These are phyloP conservation scores for Halictus rubicundus DNA, from an alignment of 1,140 invertebrate species.

Conservation along the genomic window DNA sequence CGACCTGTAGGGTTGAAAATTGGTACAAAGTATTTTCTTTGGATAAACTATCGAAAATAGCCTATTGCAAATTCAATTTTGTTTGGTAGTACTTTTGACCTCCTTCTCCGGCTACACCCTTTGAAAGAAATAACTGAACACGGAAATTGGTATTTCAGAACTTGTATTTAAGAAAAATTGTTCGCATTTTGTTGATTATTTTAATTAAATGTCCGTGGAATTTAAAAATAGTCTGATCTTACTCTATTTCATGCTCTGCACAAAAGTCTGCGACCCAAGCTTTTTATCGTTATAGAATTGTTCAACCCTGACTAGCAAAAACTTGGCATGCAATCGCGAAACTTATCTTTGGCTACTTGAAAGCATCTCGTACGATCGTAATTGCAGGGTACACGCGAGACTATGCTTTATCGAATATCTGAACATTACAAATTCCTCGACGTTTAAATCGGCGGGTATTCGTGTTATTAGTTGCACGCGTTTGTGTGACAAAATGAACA, in stretches of 20 bases:
- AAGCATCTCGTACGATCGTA: conserved; percentile 32
- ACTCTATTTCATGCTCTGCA: too few species aligned
- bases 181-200: not conserved
- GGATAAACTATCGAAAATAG: too few species aligned
- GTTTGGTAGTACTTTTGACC: too few species aligned
- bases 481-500: conserved; percentile 17
- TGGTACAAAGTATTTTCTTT: too few species aligned
- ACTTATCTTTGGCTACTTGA: conserved; percentile 34
- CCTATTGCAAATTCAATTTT: too few species aligned
- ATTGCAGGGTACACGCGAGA: conserved; percentile 30
- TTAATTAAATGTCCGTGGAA: too few species aligned
- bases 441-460: conserved; percentile 27
- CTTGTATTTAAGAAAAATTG: not conserved
- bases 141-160: too few species aligned
- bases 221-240: too few species aligned
- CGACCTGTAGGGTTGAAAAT: too few species aligned
- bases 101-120: too few species aligned
- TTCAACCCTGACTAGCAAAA: conserved; percentile 18
- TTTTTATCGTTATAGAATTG: conserved; percentile 14
- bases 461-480: conserved; percentile 6
- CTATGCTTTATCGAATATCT: conserved; percentile 30
- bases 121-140: too few species aligned
- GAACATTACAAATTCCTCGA: conserved; percentile 41
- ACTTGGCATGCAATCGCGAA: conserved; percentile 7
- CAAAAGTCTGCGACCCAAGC: not conserved